Evolutionary conservation across 2,797 vertebrate species (phyloP).

Genomic region (Tympanoctomys barrerae): DNA sequence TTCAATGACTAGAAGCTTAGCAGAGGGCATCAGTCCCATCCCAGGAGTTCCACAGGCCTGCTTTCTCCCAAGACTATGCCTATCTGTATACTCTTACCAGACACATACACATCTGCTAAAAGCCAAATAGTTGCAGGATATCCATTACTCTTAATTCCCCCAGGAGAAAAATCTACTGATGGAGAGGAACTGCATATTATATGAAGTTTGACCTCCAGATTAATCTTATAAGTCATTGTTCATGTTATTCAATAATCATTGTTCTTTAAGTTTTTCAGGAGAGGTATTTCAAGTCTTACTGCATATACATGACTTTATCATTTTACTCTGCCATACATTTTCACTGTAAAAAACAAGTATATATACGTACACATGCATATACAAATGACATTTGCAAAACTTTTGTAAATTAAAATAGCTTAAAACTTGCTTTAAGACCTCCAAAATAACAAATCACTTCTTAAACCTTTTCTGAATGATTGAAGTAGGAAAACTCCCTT

Average conservation of each 20-base stretch:
- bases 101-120: neutral
- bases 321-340: neutral
- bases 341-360: neutral
- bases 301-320: neutral
- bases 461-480: neutral
- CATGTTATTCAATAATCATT: neutral
- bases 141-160: neutral
- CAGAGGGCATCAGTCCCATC: too few relatives aligned
- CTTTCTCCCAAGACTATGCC: neutral
- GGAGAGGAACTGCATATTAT: neutral
- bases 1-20: neutral
- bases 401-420: neutral
- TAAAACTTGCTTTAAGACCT: neutral
- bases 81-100: accelerated
- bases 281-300: neutral
- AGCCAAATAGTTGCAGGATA: neutral
- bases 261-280: neutral
- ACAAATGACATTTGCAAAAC: neutral
- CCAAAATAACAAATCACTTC: neutral
- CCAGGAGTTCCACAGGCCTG: too few relatives aligned
- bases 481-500: accelerated
- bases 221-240: neutral
- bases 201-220: neutral
- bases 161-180: accelerated
- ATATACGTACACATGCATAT: neutral